Evolutionary conservation across 2,888 invertebrate genomes (phyloP).

Genomic region (Mechanitis mazaeus): DNA sequence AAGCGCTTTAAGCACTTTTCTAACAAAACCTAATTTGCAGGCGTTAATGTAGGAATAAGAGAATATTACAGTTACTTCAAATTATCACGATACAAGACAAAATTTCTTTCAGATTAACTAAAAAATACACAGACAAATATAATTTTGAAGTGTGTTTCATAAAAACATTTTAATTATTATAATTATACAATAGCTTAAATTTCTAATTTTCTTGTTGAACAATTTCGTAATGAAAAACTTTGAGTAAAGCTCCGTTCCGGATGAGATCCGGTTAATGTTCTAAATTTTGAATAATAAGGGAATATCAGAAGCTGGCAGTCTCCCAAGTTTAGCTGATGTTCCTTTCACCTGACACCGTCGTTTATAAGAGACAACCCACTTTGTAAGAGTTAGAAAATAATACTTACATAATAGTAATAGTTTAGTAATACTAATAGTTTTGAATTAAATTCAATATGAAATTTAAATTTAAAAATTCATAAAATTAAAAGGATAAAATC

Average conservation of each 20-base stretch:
- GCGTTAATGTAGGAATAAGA: not conserved
- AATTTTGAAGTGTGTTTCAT: too few species aligned
- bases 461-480: too few species aligned
- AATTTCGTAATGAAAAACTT: constrained; percentile 17
- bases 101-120: too few species aligned
- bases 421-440: too few species aligned
- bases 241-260: constrained; percentile 15
- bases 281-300: constrained; percentile 20
- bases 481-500: too few species aligned
- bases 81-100: too few species aligned
- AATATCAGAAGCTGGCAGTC: constrained; percentile 15
- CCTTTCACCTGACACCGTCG: constrained; percentile 7
- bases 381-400: too few species aligned
- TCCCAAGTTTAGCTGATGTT: constrained; percentile 16
- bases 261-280: constrained; percentile 15
- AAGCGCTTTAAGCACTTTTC: not conserved
- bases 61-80: constrained; percentile 1
- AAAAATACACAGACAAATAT: too few species aligned
- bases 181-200: not conserved
- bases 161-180: not conserved
- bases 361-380: not conserved
- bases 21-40: not conserved
- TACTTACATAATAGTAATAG: too few species aligned
- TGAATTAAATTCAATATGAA: too few species aligned
- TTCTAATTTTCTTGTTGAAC: constrained; percentile 13